Evolutionary conservation across 2,888 invertebrate species (phyloP), one percentile per base, ranked within the genome.

Genomic region (Frankliniella fusca): DNA sequence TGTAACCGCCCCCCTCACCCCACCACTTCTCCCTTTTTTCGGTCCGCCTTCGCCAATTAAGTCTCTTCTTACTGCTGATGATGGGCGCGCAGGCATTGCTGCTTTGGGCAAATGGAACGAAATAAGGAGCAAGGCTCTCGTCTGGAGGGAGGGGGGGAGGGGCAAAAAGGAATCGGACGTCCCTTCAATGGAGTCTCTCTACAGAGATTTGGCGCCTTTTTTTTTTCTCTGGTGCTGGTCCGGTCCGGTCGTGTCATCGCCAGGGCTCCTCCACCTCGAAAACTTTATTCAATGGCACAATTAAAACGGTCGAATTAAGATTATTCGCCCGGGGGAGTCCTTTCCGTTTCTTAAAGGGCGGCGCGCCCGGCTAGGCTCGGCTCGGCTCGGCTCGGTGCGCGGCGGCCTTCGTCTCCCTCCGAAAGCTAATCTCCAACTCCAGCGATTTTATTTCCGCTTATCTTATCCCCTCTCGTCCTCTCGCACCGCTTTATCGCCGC

Each of bases 301-400:
- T 76, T 76, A 76, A 76, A 76, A 76, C 70, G 70, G 70, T 76
- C 27, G 70, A 76, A 76, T 76, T 76, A 76, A 76, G 70, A 76
- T 76, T 76, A 76, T 76, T 76, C 70, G 70, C 70, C 27, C 27
- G 70, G 27, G 27, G 70, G 70, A 23, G 23, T 76, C 70, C 70
- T 76, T 23, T 76, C 70, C 61, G n/a, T 61, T 61, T 61, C 61
- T 61, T 61, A 61, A 61, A 61, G 61, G 61, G 61, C 10, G 61
- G n/a, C 61, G 5, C 3, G 38, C 38, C 38, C 38, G 38, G 38
- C 38, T 38, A 2, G 38, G 38, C 5, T 2, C 38, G 38, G 38
- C 38, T 2, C 38, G 38, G 38, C n/a, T n/a, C n/a, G n/a, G n/a
- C n/a, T n/a, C n/a, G n/a, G n/a, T n/a, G n/a, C 38, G 38, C 38